These are phyloP conservation scores for Andricus quercusramuli DNA, from an alignment of 2,888 invertebrate species.

Conservation along the genomic window DNA sequence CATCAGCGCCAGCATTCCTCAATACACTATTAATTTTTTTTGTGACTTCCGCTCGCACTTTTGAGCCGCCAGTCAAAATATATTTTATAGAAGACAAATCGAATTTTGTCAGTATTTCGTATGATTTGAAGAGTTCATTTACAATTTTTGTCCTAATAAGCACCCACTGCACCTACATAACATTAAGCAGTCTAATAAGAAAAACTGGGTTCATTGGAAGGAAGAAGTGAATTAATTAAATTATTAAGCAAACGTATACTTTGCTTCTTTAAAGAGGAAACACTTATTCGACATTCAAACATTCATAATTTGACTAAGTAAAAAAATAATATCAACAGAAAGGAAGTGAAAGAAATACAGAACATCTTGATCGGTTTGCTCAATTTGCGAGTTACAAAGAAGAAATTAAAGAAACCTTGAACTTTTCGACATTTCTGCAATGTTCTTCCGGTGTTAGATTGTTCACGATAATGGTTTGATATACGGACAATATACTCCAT, in stretches of 20 bases:
- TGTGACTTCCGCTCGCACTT: conserved; percentile 58
- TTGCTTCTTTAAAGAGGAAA: no score
- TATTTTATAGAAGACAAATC: conserved; percentile 59
- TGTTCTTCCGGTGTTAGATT: conserved; percentile 61
- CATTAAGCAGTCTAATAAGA: no score
- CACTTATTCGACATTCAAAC: no score
- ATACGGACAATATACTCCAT: conserved; percentile 37
- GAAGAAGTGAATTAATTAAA: no score
- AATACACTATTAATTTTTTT: conserved; percentile 52
- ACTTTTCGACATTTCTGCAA: conserved; percentile 68
- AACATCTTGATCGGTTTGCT: no score
- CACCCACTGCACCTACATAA: conserved; percentile 60
- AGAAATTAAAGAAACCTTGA: conserved; percentile 58
- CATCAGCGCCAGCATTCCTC: conserved; percentile 42
- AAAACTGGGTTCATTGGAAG: no score
- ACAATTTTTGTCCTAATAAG: conserved; percentile 58
- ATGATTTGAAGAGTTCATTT: conserved; percentile 59
- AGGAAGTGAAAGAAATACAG: no score
- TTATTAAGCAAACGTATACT: no score
- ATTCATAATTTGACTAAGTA: no score
- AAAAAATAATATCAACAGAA: no score
- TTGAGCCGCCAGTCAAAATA: conserved; percentile 61
- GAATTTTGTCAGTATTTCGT: conserved; percentile 54
- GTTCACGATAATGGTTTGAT: conserved; percentile 59
- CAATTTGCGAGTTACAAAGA: no score